Base-by-base conservation (phyloP, 92 coral and sea anemone genomes). In the Plumapathes pennacea region DNA sequence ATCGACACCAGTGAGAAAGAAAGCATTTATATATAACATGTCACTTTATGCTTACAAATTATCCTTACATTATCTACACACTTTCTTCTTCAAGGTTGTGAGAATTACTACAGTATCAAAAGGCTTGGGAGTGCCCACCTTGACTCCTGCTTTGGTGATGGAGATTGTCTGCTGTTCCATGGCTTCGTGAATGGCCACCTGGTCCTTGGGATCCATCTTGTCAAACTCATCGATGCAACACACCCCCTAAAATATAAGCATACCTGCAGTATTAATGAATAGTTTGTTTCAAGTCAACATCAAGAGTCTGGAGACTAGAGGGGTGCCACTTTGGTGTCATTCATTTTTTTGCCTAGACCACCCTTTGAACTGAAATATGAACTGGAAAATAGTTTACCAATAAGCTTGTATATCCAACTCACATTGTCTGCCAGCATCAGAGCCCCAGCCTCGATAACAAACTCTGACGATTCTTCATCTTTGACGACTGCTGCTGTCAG, bases 81-180 rank as follows among this genome's bases (percentile, higher is more conserved):
- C 5, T 9, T 7, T 50, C 17, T 33, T 28, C 0, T 0, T 14
- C 24, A 13, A 19, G 2, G 10, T 18, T 19, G 33, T 4, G 11
- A 27, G 30, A 4, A 2, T 12, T 29, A 3, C 37, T n/a, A n/a
- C n/a, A n/a, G n/a, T n/a, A n/a, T n/a, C n/a, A n/a, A n/a, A n/a
- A n/a, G n/a, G n/a, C n/a, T n/a, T n/a, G n/a, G n/a, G n/a, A n/a
- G n/a, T n/a, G n/a, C 4, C 22, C 60, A 90, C 97, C 96, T 92
- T 88, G 10, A 92, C 96, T 0, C 98, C 96, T 51, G 96, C 98
- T 64, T 92, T 91, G 4, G 98, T 88, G 6, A 92, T 72, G 27
- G 98, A 92, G 43, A 92, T 88, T 7, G 98, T 92, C 40, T 92
- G 98, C 52, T 92, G 98, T 74, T 92, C 98, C 98, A 92, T 92